Percentiles rank a stretch among this genome's conserved stretches.
phyloP scores from a whole-genome alignment of 35 echinoderm and acorn worm species.

The Hemicentrotus pulcherrimus region DNA sequence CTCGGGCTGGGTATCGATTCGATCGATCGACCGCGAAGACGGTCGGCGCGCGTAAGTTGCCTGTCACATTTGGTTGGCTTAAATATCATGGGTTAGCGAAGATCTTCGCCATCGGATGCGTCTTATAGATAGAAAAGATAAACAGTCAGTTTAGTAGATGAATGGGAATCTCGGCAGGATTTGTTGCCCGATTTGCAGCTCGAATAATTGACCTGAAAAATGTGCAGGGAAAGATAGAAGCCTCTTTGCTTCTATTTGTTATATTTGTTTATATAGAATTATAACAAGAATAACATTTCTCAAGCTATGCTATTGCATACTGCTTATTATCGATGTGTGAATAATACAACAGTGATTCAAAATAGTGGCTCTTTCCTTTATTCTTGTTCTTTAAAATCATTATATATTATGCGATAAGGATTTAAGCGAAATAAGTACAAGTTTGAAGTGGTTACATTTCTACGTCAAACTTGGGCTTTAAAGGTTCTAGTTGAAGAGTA shows the following conservation, averaged over 20 bases:
- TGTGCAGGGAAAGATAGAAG: neutral
- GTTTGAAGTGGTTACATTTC: no score
- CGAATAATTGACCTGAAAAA: neutral
- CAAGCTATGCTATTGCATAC: no score
- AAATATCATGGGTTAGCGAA: neutral
- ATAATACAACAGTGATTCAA: no score
- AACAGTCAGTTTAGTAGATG: neutral
- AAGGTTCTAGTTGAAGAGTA: no score
- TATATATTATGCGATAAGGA: no score
- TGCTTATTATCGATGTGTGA: no score
- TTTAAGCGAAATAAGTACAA: no score
- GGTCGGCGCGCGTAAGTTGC: slow-evolving; percentile 5
- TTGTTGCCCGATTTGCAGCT: neutral
- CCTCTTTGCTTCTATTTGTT: neutral
- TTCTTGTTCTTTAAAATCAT: no score
- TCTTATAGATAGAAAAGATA: neutral
- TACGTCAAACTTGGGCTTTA: no score
- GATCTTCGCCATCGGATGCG: neutral
- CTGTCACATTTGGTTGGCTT: neutral
- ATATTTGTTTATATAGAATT: no score
- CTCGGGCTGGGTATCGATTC: neutral
- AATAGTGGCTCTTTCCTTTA: no score
- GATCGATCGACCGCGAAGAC: neutral
- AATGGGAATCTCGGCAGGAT: neutral
- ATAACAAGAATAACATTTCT: no score